phyloP scores from a whole-genome alignment of 2,888 invertebrate genomes.

The Drosophila monieri region DNA sequence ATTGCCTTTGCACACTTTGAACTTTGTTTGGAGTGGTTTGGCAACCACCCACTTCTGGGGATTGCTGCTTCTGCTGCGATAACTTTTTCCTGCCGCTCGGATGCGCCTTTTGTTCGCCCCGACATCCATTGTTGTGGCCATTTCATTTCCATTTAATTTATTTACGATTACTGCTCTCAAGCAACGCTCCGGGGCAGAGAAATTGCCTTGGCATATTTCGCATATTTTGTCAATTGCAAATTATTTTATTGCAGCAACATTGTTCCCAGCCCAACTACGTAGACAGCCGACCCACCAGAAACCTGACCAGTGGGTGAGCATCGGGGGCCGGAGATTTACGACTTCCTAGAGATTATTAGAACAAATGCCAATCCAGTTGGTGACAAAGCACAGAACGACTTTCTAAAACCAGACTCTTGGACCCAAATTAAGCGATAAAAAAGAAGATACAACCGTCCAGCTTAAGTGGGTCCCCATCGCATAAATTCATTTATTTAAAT shows the following conservation, averaged over 20 bases:
- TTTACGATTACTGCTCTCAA: conserved; percentile 36
- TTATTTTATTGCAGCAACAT: conserved; percentile 76
- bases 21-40: conserved; percentile 70
- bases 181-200: neutral
- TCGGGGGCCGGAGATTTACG: conserved; percentile 66
- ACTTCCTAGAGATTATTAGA: conserved; percentile 63
- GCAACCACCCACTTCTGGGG: conserved; percentile 40
- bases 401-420: conserved; percentile 58
- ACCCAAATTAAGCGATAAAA: conserved; percentile 58
- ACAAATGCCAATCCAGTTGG: conserved; percentile 47
- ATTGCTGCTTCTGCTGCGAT: conserved; percentile 24
- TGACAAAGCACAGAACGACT: conserved; percentile 64
- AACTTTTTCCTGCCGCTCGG: conserved; percentile 56
- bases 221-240: conserved; percentile 75
- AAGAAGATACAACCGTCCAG: conserved; percentile 52
- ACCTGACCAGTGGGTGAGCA: conserved; percentile 31
- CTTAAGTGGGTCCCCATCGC: conserved; percentile 45
- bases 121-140: conserved; percentile 67
- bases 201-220: conserved; percentile 57
- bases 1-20: conserved; percentile 67
- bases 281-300: conserved; percentile 14
- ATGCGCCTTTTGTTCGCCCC: conserved; percentile 54
- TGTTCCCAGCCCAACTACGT: conserved; percentile 40
- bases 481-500: conserved; percentile 77
- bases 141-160: conserved; percentile 70